phyloP scores from a whole-genome alignment of 2,113 vertebrate species.

The Perognathus longimembris region DNA sequence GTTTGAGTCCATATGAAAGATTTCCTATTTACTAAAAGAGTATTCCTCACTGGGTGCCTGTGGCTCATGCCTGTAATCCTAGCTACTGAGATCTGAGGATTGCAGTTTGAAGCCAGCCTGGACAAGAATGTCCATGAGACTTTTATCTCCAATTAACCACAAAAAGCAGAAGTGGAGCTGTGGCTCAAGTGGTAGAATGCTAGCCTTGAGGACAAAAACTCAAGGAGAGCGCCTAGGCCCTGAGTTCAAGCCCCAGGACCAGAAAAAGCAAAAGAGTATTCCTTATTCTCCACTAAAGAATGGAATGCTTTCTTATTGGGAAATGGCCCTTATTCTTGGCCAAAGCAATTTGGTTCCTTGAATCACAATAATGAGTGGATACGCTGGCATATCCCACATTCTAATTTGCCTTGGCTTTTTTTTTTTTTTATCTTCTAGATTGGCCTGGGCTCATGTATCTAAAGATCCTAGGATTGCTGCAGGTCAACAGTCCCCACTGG shows the following conservation, averaged over 20 bases:
- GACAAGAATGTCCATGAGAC: no score
- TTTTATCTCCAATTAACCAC: no score
- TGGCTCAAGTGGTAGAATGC: no score
- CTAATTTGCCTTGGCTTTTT: conserved; percentile 7
- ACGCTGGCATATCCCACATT: not conserved
- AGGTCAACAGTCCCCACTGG: conserved; percentile 71
- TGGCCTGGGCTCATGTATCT: conserved; percentile 66
- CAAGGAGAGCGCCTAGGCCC: no score
- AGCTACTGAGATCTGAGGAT: no score
- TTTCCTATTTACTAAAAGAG: not conserved
- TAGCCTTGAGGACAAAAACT: no score
- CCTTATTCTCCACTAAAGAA: not conserved
- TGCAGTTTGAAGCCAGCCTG: no score
- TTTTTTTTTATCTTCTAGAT: conserved; percentile 68
- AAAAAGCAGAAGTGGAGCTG: no score
- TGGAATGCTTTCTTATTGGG: not conserved
- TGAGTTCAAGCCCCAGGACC: no score
- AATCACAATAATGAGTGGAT: not conserved
- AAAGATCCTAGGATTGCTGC: conserved; percentile 71
- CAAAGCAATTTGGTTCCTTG: not conserved
- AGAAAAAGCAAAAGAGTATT: not conserved
- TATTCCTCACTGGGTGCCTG: no score
- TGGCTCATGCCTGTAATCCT: no score
- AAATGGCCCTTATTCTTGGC: not conserved
- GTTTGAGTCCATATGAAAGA: conserved; percentile 24